A percentile compares a stretch with the other conserved stretches of the same genome.
Conservation (phyloP, 2,797 vertebrate species). For the Allochrocebus solatus region DNA sequence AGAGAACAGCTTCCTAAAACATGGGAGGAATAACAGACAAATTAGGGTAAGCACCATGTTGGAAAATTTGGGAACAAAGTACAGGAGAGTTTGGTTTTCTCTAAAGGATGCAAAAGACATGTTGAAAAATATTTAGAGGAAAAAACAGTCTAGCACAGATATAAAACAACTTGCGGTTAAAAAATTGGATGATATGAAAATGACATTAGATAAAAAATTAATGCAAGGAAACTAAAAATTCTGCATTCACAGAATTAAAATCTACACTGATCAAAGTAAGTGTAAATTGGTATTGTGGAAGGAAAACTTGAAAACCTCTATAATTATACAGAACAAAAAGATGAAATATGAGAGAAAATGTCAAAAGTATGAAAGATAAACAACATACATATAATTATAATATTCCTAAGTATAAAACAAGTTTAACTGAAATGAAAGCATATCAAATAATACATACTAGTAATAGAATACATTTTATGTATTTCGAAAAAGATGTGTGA, state of each 20-base stretch:
- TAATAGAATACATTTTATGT: not conserved
- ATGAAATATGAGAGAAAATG: not conserved
- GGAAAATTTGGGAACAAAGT: not conserved
- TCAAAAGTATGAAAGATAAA: not conserved
- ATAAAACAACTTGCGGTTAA: not conserved
- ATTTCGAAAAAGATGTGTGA: not conserved
- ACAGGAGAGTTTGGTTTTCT: not conserved
- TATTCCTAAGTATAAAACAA: not conserved
- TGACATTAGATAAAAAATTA: not conserved
- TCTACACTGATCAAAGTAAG: not conserved
- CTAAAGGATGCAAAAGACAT: not conserved
- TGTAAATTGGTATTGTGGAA: not conserved
- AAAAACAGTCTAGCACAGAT: not conserved
- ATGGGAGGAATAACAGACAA: not conserved
- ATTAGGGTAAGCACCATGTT: not conserved
- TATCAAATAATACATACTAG: not conserved
- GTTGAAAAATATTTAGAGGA: not conserved
- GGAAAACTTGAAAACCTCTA: not conserved
- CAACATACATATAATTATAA: not conserved
- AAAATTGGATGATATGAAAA: not conserved
- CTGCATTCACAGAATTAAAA: not conserved
- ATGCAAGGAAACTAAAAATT: not conserved
- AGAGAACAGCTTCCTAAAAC: not conserved
- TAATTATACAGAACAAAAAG: not conserved
- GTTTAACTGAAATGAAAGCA: not conserved